Percentiles rank a stretch among this genome's conserved stretches.
Evolutionary conservation across 2,797 vertebrate species (phyloP).

Genomic region (Spinus pinus): DNA sequence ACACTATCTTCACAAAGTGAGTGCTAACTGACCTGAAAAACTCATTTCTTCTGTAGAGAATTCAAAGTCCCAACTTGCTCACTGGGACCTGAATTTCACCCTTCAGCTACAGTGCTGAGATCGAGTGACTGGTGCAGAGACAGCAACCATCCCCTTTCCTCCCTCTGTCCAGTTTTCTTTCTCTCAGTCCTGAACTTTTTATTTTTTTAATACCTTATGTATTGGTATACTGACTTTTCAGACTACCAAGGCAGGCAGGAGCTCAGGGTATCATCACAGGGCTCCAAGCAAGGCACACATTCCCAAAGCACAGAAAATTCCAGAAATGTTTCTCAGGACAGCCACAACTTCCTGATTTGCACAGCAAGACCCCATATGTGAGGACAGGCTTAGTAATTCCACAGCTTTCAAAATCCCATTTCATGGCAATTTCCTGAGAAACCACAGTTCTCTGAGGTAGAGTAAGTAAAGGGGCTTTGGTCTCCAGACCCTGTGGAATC

Average conservation of each 20-base stretch:
- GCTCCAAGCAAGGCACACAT: neutral
- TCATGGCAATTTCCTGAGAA: neutral
- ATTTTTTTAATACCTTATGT: neutral
- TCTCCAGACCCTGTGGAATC: neutral
- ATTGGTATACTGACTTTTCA: neutral
- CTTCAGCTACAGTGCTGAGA: neutral
- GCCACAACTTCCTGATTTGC: neutral
- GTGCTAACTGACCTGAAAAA: constrained; percentile 37
- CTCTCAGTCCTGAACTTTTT: neutral
- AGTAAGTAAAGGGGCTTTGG: neutral
- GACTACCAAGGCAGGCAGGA: neutral
- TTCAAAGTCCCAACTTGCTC: constrained; percentile 19
- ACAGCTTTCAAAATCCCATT: neutral
- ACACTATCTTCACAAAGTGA: neutral
- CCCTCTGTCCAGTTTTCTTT: neutral
- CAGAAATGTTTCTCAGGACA: neutral
- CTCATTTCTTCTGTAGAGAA: neutral
- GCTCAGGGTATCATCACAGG: neutral
- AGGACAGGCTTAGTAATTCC: neutral
- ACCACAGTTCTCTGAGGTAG: neutral
- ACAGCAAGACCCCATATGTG: neutral
- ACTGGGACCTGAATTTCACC: neutral
- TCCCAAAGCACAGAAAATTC: neutral
- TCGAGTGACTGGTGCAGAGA: neutral
- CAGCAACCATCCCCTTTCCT: neutral